Conservation (phyloP, 1,140 invertebrate species). For the Lethrus apterus region DNA sequence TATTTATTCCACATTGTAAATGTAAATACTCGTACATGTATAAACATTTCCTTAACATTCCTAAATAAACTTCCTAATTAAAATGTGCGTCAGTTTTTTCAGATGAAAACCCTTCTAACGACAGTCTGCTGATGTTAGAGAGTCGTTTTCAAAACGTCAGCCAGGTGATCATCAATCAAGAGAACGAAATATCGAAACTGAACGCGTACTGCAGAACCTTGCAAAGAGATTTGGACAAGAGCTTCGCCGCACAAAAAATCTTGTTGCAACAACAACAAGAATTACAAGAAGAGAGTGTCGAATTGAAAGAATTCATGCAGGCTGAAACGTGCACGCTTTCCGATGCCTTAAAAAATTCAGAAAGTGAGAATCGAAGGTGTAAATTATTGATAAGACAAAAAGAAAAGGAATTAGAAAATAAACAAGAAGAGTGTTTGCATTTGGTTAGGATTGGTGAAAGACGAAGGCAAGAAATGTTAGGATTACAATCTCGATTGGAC, state of each 20-base stretch:
- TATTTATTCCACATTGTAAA: too few species aligned
- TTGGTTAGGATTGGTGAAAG: conserved; percentile 72
- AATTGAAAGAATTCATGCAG: conserved; percentile 71
- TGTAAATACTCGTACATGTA: too few species aligned
- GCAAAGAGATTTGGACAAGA: conserved; percentile 60
- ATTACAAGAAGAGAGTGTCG: conserved; percentile 59
- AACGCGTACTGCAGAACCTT: conserved; percentile 58
- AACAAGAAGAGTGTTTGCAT: conserved; percentile 70
- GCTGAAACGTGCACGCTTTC: conserved; percentile 63
- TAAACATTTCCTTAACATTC: too few species aligned
- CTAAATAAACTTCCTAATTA: too few species aligned
- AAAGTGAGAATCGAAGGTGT: conserved; percentile 53
- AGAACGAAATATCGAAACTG: conserved; percentile 66
- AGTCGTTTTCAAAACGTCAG: conserved; percentile 65
- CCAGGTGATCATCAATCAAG: conserved; percentile 64
- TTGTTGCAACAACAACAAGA: conserved; percentile 65
- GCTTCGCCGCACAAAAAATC: conserved; percentile 55
- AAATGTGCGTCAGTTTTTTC: too few species aligned
- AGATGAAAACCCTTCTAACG: conserved; percentile 48
- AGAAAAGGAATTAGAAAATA: conserved; percentile 52
- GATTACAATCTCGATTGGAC: conserved; percentile 54
- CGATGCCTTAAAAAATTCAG: conserved; percentile 67
- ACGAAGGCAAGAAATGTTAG: conserved; percentile 63
- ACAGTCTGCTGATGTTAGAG: conserved; percentile 66
- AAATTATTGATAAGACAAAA: conserved; percentile 47